Evolutionary conservation across 37 sponge, comb jelly and placozoan genomes (phyloP), one percentile per base, ranked within the genome.

Genomic region (Dysidea cf. avara): DNA sequence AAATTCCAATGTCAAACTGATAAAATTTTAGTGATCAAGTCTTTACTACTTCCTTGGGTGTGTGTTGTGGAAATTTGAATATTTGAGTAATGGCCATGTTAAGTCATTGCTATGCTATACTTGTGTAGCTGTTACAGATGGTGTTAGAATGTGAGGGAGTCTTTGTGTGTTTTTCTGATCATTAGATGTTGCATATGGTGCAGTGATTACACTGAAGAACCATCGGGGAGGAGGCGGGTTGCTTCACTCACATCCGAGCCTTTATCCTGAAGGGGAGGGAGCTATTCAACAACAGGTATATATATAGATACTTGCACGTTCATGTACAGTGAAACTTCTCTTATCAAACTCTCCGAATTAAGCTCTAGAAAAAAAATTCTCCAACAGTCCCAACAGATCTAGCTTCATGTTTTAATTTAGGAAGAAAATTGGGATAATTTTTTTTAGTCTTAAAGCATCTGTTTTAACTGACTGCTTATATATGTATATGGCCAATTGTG

Each of bases 181-280:
- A 53, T 18, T 46, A 94, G 94, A 85, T 75, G 83, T 96, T 33
- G 97, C 87, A 9, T 96, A 83, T 83, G 97, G 90, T 3, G 81
- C 97, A 39, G 78, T 82, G 40, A 71, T 96, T 18, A 96, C 97
- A 3, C 69, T 96, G 67, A 92, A 89, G 82, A 92, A 93, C 71
- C 68, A 71, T 48, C 70, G 97, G 25, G 78, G 87, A 0, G 97
- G 87, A 24, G 97, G 97, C 2, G 93, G 90, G 1, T 81, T 96
- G n/a, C 83, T 96, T 6, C 97, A 96, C 90, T 96, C 97, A n/a
- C 97, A 96, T 71, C 16, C 76, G 4, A 90, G 89, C 68, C 81
- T 96, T 29, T 96, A 96, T 54, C 97, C 97, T 6, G 93, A 92
- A 49, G 93, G 81, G 9, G 68, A 71, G 11, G 94, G 90, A 4